Evolutionary conservation across 2,797 vertebrate genomes (phyloP), one percentile per base, ranked within the genome.

Genomic region (Tokudaia tokunoshimensis): DNA sequence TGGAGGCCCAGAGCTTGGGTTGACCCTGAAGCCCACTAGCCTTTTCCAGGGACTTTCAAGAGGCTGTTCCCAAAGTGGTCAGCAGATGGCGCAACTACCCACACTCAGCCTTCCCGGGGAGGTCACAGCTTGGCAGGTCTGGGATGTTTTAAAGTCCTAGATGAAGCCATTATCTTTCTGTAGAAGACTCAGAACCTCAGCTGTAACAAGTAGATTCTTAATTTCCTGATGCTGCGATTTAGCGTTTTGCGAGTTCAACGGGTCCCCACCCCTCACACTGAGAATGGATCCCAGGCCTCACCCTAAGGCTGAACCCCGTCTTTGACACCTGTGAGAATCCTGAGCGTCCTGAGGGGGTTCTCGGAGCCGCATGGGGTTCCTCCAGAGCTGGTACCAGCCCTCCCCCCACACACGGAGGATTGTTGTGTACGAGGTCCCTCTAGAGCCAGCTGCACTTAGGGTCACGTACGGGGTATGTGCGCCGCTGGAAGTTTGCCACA

Each of bases 1-100:
- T 29, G 26, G 4, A 4, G 37, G 75, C 11, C n/a, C 10, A 0
- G 11, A 37, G 50, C 44, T 29, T 26, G 9, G 22, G 22, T 17
- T 10, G 50, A 5, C 15, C n/a, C n/a, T 74, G 19, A 63, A 26
- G 59, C 37, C 24, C 9, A 6, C 44, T 5, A 0, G 1, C 12
- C 0, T 2, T 47, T 79, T 29, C 20, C 24, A 41, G 47, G 44
- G 24, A 26, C 29, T 81, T 67, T 81, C 26, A 67, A 14, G 29
- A 74, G 44, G 92, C 22, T 84, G 50, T 92, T 89, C 47, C 57
- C 37, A 1, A 22, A 37, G 11, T 4, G 3, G 11, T 7, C 95
- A 11, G 95, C 94, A 98, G 97, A 91, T 74, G 97, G 96, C 93
- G 88, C 96, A 34, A 29, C 24, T 0, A 3, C 47, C 74, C 41